Evolutionary conservation across 2,888 invertebrate genomes (phyloP).

Genomic region (Agrilus cyanescens): DNA sequence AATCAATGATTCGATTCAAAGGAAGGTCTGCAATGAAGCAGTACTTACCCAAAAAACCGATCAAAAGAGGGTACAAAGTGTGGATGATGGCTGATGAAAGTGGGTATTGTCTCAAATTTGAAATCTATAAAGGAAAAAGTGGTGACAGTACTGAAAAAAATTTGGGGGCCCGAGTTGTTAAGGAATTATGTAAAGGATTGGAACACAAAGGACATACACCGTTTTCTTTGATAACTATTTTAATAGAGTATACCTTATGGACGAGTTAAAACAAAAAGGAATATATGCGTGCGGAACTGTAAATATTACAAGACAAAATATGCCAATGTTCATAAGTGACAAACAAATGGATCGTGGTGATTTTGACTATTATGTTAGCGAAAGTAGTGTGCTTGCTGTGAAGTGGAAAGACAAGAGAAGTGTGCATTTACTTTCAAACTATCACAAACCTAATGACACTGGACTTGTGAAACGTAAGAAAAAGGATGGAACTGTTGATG

Average conservation of each 20-base stretch:
- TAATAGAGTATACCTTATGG: conserved; percentile 15
- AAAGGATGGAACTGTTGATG: not conserved
- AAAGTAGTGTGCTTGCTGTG: conserved; percentile 14
- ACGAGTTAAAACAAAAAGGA: conserved; percentile 10
- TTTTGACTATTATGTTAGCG: conserved; percentile 12
- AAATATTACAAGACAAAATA: conserved; percentile 10
- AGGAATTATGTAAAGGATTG: conserved; percentile 14
- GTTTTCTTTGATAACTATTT: conserved; percentile 24
- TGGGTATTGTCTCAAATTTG: conserved; percentile 19
- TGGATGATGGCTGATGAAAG: conserved; percentile 17
- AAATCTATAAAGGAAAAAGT: conserved; percentile 22
- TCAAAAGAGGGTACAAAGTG: conserved; percentile 19
- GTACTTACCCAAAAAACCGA: conserved; percentile 19
- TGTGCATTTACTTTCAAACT: conserved; percentile 21
- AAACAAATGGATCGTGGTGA: conserved; percentile 17
- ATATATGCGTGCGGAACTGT: conserved; percentile 17
- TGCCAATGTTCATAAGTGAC: conserved; percentile 12
- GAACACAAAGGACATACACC: conserved; percentile 14
- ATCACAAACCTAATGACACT: conserved; percentile 16
- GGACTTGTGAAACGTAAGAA: conserved; percentile 6
- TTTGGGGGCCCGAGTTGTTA: conserved; percentile 19
- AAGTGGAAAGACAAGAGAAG: conserved; percentile 22
- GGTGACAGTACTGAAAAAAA: conserved; percentile 13
- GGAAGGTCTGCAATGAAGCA: conserved; percentile 18
- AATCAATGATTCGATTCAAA: conserved; percentile 22